Conservation (phyloP, 2,888 invertebrate genomes). For the Carterocephalus palaemon region DNA sequence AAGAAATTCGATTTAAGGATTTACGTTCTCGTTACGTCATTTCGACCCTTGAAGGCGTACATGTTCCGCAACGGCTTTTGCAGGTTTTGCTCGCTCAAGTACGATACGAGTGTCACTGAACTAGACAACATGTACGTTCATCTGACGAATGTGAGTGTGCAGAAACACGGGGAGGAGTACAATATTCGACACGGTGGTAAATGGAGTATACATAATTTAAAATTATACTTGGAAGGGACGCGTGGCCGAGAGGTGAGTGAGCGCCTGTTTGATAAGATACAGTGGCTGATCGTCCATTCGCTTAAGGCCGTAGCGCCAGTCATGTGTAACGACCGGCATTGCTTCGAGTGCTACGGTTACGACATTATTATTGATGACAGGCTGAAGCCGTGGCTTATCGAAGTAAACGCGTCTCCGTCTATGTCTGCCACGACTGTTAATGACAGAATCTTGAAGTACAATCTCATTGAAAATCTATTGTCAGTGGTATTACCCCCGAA, state of each 20-base stretch:
- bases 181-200: constrained; percentile 97
- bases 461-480: constrained; percentile 94
- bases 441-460: constrained; percentile 95
- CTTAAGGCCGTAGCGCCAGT: constrained; percentile 94
- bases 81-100: constrained; percentile 97
- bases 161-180: constrained; percentile 97
- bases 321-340: constrained; percentile 95
- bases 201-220: constrained; percentile 93
- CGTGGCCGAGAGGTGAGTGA: constrained; percentile 93
- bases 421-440: constrained; percentile 94
- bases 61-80: constrained; percentile 96
- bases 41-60: constrained; percentile 95
- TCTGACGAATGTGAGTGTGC: constrained; percentile 98
- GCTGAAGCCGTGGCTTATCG: constrained; percentile 95
- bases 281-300: constrained; percentile 94
- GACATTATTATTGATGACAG: constrained; percentile 97
- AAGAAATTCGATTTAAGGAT: constrained; percentile 97
- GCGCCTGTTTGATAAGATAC: constrained; percentile 91
- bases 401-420: constrained; percentile 97
- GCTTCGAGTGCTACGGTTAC: constrained; percentile 96
- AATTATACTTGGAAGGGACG: constrained; percentile 93
- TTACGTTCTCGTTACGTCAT: constrained; percentile 95
- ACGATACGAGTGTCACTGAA: constrained; percentile 92
- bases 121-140: constrained; percentile 96
- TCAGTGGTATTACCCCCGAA: constrained; percentile 93